Base-by-base conservation (phyloP, 2,888 invertebrate species). In the Melanchra persicariae region DNA sequence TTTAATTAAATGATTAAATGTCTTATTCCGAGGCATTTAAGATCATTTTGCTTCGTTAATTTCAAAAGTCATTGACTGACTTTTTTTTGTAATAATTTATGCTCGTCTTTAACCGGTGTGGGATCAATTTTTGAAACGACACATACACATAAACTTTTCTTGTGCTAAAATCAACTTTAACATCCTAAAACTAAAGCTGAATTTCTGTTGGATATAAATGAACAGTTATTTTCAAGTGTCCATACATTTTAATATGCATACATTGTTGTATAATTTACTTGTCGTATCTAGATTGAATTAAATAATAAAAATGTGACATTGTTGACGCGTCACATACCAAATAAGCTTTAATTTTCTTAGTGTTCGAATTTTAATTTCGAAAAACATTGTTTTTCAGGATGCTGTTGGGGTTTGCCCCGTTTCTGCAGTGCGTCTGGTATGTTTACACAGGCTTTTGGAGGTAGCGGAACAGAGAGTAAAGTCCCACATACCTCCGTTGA, bases 21-120 rank as follows among this genome's bases (percentile, higher is more conserved):
- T 72, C 84, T 76, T 81, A 83, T 83, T 75, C 43, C 63, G 1
- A 68, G 17, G 69, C 4, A 3, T 60, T 79, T 79, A 66, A 73
- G 75, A 65, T 74, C 59, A 88, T 73, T 82, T 88, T 87, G 10
- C 67, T 49, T 71, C 73, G 68, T n/a, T 30, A 24, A 37, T 62
- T 58, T 37, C 37, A 55, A 68, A 60, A 85, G 78, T 85, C 86
- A 87, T 87, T 83, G 85, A 83, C 80, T 83, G 83, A 76, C 85
- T 87, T 88, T 88, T 88, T 86, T 79, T 40, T 74, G 37, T 24
- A 67, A 67, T 83, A 79, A 80, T 70, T 74, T 70, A 83, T 83
- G 54, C 64, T 58, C 37, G 70, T 79, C 80, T 83, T 79, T 79
- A 70, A 79, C 61, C 65, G 60, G 19, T 40, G 30, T 59, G 22